Base-by-base conservation (phyloP, 1,140 invertebrate genomes). In the Doryteuthis pealeii region DNA sequence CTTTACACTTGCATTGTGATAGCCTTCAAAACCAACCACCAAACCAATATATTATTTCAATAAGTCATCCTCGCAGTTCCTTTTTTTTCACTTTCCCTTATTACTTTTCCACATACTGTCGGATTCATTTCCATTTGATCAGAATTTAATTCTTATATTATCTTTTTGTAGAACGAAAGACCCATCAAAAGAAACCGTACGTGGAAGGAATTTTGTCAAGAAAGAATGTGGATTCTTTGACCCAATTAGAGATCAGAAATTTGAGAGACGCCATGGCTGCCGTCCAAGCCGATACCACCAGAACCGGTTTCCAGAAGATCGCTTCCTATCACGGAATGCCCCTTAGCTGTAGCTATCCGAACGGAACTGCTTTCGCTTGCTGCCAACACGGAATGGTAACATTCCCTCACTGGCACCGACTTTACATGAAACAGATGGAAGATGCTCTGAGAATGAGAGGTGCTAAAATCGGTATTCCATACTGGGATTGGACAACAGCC, bases 391-490 rank as follows among this genome's bases (percentile, higher is more conserved):
- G 78, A 12, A 74, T 72, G 66, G 74, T 76, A 40, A 77, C 69
- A 35, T 79, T 79, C 76, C 78, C 78, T 10, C 76, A 78, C 58
- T 79, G 78, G 78, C 78, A 79, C 45, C 69, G 77, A 10, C 67
- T 78, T 22, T 73, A 31, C 14, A 70, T 73, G 43, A 73, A 31
- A 35, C 68, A 77, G 67, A 43, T 76, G 40, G 75, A 74, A 18
- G 58, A 69, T 22, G 70, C 74, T 67, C 58, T 71, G 45, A 31
- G 15, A 22, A 1, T 14, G 8, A 33, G 35, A 15, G 49, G 70
- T 12, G 22, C 70, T n/a, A 31, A 28, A 71, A 22, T 71, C 22
- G 70, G 70, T 15, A 49, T 71, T 10, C 70, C 70, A 31, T 71
- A 71, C 15, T 71, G 70, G 70, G 70, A 71, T 28, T 71, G 70